Conservation (phyloP, 1,140 invertebrate species). For the Drosophila ficusphila region DNA sequence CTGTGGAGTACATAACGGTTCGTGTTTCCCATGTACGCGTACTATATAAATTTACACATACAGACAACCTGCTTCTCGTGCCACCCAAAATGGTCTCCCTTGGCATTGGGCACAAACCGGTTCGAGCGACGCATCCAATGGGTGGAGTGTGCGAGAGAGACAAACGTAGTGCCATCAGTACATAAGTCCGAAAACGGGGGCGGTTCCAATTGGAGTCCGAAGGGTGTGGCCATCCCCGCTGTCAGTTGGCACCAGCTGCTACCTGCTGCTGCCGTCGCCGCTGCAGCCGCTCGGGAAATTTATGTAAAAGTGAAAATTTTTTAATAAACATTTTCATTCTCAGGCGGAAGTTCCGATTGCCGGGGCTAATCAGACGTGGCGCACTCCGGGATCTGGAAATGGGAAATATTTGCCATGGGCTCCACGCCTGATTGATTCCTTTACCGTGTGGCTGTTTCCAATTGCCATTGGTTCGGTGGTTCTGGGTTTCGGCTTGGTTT, state of each 20-base stretch:
- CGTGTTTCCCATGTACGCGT: constrained; percentile 11
- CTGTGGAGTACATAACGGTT: not conserved
- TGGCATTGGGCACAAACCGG: constrained; percentile 70
- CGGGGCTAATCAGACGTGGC: constrained; percentile 64
- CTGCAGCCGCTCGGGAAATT: constrained; percentile 30
- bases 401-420: constrained; percentile 38
- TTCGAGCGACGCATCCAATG: constrained; percentile 46
- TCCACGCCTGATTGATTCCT: constrained; percentile 75
- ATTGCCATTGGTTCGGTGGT: constrained; percentile 39
- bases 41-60: constrained; percentile 16
- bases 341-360: constrained; percentile 61
- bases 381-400: constrained; percentile 25
- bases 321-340: constrained; percentile 81
- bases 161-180: constrained; percentile 45
- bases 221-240: constrained; percentile 59
- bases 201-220: constrained; percentile 28
- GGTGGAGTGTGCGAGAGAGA: constrained; percentile 48
- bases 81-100: constrained; percentile 42
- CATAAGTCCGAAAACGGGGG: constrained; percentile 48
- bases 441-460: constrained; percentile 16
- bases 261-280: constrained; percentile 32
- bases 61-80: constrained; percentile 26
- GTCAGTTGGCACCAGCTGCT: constrained; percentile 55
- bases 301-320: constrained; percentile 81
- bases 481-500: constrained; percentile 21